phyloP scores from a whole-genome alignment of 2,888 invertebrate species.

The Cecidostiba fungosa region DNA sequence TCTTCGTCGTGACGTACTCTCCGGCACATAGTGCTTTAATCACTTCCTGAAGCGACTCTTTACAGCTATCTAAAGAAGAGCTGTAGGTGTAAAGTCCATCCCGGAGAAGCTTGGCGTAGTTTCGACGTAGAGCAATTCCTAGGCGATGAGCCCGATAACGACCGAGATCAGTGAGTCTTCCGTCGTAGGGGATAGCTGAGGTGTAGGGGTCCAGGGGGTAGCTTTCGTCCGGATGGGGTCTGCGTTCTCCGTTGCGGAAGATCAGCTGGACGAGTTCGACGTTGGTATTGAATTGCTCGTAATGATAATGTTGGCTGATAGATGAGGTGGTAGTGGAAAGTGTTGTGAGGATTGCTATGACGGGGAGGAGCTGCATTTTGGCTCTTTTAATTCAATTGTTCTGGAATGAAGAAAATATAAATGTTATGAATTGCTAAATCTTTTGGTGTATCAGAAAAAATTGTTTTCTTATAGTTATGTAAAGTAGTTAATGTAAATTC shows the following conservation, averaged over 20 bases:
- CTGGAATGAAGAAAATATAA: too few species aligned
- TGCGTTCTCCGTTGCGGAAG: slow-evolving; percentile 42
- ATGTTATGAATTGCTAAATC: too few species aligned
- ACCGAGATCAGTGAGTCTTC: slow-evolving; percentile 42
- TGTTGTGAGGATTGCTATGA: too few species aligned
- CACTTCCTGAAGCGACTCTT: neutral
- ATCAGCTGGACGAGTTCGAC: slow-evolving; percentile 53
- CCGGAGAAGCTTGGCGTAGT: neutral
- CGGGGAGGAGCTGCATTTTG: too few species aligned
- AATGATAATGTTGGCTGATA: neutral
- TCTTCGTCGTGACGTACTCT: neutral
- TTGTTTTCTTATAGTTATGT: too few species aligned
- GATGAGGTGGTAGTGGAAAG: too few species aligned
- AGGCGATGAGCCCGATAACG: neutral
- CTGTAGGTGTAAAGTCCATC: slow-evolving; percentile 28
- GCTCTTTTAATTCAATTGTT: too few species aligned
- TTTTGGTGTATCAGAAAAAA: too few species aligned
- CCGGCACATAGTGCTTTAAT: neutral
- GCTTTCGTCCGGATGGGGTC: slow-evolving; percentile 19
- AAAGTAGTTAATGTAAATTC: too few species aligned
- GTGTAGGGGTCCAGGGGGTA: slow-evolving; percentile 39
- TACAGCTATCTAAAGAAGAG: neutral
- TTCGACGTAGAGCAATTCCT: slow-evolving; percentile 1
- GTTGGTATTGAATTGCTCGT: neutral
- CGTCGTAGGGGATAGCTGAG: neutral